Evolutionary conservation across 2,113 vertebrate genomes (phyloP).

Genomic region (Stigmatopora nigra): DNA sequence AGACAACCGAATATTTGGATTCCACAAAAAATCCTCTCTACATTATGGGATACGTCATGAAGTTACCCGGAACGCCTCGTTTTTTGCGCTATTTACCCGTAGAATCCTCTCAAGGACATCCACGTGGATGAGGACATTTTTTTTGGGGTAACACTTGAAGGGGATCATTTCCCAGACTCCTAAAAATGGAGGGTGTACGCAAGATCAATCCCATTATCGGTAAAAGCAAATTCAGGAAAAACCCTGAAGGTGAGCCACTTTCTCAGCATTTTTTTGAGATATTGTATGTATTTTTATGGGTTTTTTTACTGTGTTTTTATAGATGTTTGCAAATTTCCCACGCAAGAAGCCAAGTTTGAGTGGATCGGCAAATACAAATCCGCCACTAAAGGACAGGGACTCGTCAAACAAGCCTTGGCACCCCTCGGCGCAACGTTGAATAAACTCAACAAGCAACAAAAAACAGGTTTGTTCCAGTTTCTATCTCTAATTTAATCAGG

Average conservation of each 20-base stretch:
- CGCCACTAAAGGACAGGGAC: slow-evolving; percentile 24
- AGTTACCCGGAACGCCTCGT: slow-evolving; percentile 20
- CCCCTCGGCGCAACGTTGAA: slow-evolving; percentile 19
- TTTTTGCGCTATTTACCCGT: slow-evolving; percentile 22
- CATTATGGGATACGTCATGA: slow-evolving; percentile 2
- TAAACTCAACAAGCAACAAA: slow-evolving; percentile 44
- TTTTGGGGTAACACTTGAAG: slow-evolving; percentile 3
- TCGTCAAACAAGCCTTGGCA: slow-evolving; percentile 25
- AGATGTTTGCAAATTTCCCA: slow-evolving; percentile 67
- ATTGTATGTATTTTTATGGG: neutral
- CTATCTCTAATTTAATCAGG: neutral
- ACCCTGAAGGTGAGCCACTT: slow-evolving; percentile 44
- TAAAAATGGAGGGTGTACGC: slow-evolving; percentile 39
- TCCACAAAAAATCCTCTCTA: neutral
- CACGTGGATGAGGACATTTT: neutral
- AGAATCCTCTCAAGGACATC: neutral
- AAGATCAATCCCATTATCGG: slow-evolving; percentile 10
- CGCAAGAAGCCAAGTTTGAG: slow-evolving; percentile 56
- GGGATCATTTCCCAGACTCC: neutral
- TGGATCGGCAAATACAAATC: slow-evolving; percentile 71
- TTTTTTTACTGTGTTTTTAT: slow-evolving; percentile 1
- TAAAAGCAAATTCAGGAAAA: slow-evolving; percentile 35
- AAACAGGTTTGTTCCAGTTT: slow-evolving; percentile 35
- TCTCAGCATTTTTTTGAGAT: accelerated
- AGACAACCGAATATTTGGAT: neutral